These are phyloP conservation scores for Pipistrellus pygmaeus DNA, from an alignment of 2,797 vertebrate genomes.

Conservation along the genomic window DNA sequence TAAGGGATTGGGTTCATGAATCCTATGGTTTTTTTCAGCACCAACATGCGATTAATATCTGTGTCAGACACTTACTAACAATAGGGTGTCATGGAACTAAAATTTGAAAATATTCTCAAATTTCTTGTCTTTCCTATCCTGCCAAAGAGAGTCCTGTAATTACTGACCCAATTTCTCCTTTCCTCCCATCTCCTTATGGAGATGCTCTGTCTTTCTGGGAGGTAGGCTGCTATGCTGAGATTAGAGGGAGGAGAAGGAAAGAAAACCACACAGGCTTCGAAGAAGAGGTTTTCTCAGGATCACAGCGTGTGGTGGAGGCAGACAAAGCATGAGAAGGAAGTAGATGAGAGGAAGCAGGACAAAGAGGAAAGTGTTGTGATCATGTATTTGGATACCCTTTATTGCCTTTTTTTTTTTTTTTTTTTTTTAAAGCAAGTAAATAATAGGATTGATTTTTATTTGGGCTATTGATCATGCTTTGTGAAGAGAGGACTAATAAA, in stretches of 20 bases:
- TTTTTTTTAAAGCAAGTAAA: neutral
- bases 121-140: neutral
- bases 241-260: neutral
- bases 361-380: neutral
- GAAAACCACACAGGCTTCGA: neutral
- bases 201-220: constrained; percentile 1
- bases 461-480: neutral
- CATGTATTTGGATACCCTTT: neutral
- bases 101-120: neutral
- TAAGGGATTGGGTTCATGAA: neutral
- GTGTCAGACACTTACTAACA: neutral
- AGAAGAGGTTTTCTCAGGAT: neutral
- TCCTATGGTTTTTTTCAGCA: neutral
- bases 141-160: neutral
- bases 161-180: neutral
- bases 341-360: neutral
- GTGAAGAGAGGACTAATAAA: neutral
- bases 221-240: neutral
- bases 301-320: neutral
- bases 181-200: constrained; percentile 13
- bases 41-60: neutral
- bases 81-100: neutral
- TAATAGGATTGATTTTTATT: neutral
- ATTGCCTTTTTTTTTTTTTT: neutral
- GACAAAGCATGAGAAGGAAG: constrained; percentile 30